Percentiles rank a stretch among this genome's conserved stretches.
Conservation (phyloP, 2,797 vertebrate species). For the Podargus strigoides region DNA sequence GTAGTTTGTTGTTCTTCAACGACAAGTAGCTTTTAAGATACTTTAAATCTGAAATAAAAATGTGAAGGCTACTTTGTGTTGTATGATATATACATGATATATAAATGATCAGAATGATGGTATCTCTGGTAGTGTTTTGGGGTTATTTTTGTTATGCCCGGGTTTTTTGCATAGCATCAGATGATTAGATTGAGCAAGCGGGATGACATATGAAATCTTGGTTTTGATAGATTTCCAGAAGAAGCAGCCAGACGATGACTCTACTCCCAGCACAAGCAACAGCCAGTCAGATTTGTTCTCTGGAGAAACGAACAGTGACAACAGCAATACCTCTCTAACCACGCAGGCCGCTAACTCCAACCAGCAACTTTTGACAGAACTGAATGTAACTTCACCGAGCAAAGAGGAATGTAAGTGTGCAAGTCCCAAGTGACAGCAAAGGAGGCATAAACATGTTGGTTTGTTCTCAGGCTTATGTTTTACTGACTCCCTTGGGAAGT, state of each 20-base stretch:
- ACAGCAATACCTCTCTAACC: constrained; percentile 86
- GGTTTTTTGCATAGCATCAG: neutral
- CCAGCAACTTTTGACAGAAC: constrained; percentile 84
- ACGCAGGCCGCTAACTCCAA: constrained; percentile 79
- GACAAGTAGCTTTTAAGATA: neutral
- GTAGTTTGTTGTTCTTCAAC: neutral
- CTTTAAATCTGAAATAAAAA: neutral
- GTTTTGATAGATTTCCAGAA: constrained; percentile 87
- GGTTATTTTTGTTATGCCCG: neutral
- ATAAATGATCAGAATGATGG: neutral
- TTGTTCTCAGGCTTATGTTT: neutral
- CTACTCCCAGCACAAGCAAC: constrained; percentile 87
- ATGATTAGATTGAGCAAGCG: neutral
- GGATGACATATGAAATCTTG: neutral
- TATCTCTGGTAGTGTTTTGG: neutral
- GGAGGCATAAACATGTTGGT: neutral
- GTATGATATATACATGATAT: neutral
- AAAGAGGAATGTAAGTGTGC: constrained; percentile 86
- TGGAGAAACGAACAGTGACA: constrained; percentile 89
- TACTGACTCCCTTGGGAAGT: neutral
- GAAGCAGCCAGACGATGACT: constrained; percentile 90
- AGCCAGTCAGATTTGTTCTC: constrained; percentile 93
- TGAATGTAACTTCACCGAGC: constrained; percentile 84
- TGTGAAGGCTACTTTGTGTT: neutral
- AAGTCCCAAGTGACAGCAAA: neutral